Evolutionary conservation across 2,797 vertebrate genomes (phyloP).

Genomic region (Gadopsis bispinosus): DNA sequence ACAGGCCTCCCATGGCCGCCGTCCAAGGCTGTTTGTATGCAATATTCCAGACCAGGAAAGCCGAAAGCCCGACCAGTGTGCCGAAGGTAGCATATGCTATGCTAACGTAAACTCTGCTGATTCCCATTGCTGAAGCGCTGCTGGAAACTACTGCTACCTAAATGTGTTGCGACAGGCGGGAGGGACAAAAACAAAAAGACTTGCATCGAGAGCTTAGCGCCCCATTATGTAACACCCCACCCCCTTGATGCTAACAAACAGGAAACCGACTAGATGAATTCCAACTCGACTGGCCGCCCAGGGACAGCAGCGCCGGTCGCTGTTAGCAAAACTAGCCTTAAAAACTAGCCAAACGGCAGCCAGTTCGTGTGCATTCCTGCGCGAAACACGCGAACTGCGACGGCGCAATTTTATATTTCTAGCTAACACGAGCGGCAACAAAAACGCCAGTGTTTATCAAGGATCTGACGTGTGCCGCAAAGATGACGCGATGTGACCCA

Average conservation of each 20-base stretch:
- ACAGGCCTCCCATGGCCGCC: conserved; percentile 92
- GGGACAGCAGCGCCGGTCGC: not conserved
- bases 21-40: conserved; percentile 90
- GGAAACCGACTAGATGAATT: conserved; percentile 29
- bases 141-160: not conserved
- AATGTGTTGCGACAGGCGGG: not conserved
- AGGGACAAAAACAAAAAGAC: not conserved
- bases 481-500: not conserved
- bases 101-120: conserved; percentile 80
- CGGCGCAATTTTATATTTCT: not conserved
- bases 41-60: conserved; percentile 91
- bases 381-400: not conserved
- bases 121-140: conserved; percentile 68
- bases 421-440: conserved; percentile 5
- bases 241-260: conserved; percentile 4
- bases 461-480: not conserved
- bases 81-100: conserved; percentile 88
- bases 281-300: not conserved
- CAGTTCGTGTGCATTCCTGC: accelerated
- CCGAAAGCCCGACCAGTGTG: conserved; percentile 86
- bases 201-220: conserved; percentile 57
- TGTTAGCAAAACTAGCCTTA: not conserved
- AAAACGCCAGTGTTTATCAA: conserved; percentile 47
- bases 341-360: not conserved
- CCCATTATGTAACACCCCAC: conserved; percentile 69